phyloP scores from a whole-genome alignment of 2,113 vertebrate genomes.

The Myotis yumanensis region DNA sequence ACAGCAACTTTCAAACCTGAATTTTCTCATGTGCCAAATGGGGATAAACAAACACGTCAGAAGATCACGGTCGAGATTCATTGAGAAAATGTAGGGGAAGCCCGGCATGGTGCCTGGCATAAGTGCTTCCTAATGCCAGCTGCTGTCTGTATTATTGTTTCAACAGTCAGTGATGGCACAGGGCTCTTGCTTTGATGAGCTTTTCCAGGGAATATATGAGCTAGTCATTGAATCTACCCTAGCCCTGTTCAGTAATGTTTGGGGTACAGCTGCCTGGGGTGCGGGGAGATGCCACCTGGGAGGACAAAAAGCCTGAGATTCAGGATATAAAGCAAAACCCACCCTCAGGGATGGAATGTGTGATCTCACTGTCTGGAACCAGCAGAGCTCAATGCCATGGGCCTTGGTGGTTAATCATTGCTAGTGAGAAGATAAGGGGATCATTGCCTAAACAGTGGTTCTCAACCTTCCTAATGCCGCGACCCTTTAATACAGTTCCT shows the following conservation, averaged over 20 bases:
- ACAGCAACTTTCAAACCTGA: not conserved
- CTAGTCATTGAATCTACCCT: not conserved
- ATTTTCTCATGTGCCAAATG: not conserved
- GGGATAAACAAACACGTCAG: not conserved
- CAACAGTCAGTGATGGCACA: not conserved
- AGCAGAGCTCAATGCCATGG: not conserved
- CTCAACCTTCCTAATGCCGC: no score
- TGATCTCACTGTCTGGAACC: conserved; percentile 3
- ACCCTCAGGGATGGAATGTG: not conserved
- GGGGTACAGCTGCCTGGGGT: not conserved
- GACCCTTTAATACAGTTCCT: no score
- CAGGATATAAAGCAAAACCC: conserved; percentile 10
- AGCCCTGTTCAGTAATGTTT: not conserved
- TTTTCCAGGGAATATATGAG: not conserved
- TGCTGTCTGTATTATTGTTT: not conserved
- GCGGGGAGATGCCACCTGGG: not conserved
- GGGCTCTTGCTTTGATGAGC: not conserved
- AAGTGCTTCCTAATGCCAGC: not conserved
- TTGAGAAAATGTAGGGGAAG: not conserved
- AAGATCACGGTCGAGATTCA: not conserved
- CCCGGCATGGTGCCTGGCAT: not conserved
- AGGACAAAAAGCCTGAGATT: not conserved
- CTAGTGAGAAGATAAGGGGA: not conserved
- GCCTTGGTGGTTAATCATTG: conserved; percentile 38
- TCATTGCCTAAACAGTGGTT: not conserved